These are phyloP conservation scores for Neoaliturus tenellus DNA, from an alignment of 2,888 invertebrate species.

Conservation along the genomic window DNA sequence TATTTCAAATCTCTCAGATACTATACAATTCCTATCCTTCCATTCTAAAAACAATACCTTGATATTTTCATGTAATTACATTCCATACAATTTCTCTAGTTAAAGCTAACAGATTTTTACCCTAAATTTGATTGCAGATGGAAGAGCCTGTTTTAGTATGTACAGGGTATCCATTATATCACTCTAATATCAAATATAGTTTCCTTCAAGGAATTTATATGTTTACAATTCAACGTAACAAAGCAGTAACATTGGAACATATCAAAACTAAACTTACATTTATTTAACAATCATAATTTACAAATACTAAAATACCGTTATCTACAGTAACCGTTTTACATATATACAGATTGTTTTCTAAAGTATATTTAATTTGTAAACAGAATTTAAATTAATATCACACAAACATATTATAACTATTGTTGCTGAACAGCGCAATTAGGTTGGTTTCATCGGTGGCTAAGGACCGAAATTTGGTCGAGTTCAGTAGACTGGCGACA, in stretches of 20 bases:
- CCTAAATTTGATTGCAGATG: constrained; percentile 42
- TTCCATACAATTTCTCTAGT: constrained; percentile 31
- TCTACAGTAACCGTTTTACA: constrained; percentile 45
- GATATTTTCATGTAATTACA: constrained; percentile 30
- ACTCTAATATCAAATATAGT: constrained; percentile 28
- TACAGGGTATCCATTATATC: constrained; percentile 28
- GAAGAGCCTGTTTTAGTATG: constrained; percentile 36
- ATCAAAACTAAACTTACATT: constrained; percentile 43
- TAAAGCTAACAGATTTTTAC: constrained; percentile 34
- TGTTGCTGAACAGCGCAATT: too few species aligned
- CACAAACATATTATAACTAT: constrained; percentile 52
- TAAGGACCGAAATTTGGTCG: neutral
- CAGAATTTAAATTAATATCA: constrained; percentile 56
- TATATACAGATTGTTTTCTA: constrained; percentile 32
- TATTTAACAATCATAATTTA: constrained; percentile 39
- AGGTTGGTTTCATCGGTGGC: too few species aligned
- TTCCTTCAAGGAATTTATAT: constrained; percentile 4
- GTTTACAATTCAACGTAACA: constrained; percentile 23
- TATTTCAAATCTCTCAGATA: neutral
- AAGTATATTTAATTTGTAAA: neutral
- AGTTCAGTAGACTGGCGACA: constrained; percentile 85
- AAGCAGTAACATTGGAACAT: constrained; percentile 28
- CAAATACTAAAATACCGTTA: constrained; percentile 32
- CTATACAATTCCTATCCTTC: neutral
- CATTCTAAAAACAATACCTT: neutral